Base-by-base conservation (phyloP, 2,113 vertebrate genomes). In the Redunca redunca region DNA sequence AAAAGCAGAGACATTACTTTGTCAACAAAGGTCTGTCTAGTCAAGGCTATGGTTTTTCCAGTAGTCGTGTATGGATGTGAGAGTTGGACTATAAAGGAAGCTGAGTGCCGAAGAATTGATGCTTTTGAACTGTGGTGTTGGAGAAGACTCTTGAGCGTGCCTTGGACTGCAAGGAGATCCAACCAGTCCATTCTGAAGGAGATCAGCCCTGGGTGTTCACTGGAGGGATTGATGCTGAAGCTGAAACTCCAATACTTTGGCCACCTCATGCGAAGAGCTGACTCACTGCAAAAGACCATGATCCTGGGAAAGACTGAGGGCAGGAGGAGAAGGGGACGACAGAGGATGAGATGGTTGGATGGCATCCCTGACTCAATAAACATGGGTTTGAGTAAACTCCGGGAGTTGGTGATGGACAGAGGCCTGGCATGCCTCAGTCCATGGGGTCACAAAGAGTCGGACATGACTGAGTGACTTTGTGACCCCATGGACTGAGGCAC, bases 181-280 rank as follows among this genome's bases (percentile, higher is more conserved):
- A 58, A 36, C 2, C 16, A 36, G 8, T 67, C 64, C 33, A 67
- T 67, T 17, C 33, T 67, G 36, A 67, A 2, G 17, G 64, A 67
- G 0, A 67, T 67, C 2, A 67, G 33, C 36, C 33, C 33, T 21
- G 33, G 17, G 33, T 67, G 8, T 67, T n/a, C 33, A 36, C 21
- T 67, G 33, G 64, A 67, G 36, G 64, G 64, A 67, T 33, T 21
- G 16, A 21, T 67, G 33, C 5, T 67, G 64, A 62, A 67, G 64
- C 64, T 5, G 64, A 67, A 67, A 19, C 33, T 36, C 64, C 64
- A 5, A 67, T 67, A 9, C 1, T 67, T 36, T 36, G 17, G 64
- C 33, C 64, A 67, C 33, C 0, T 67, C 2, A 67, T 9, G 16
- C 2, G 0, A 67, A 67, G 62, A 67, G 0, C 33, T 19, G 33